phyloP scores from a whole-genome alignment of 2,797 vertebrate species.

The Helostoma temminkii region DNA sequence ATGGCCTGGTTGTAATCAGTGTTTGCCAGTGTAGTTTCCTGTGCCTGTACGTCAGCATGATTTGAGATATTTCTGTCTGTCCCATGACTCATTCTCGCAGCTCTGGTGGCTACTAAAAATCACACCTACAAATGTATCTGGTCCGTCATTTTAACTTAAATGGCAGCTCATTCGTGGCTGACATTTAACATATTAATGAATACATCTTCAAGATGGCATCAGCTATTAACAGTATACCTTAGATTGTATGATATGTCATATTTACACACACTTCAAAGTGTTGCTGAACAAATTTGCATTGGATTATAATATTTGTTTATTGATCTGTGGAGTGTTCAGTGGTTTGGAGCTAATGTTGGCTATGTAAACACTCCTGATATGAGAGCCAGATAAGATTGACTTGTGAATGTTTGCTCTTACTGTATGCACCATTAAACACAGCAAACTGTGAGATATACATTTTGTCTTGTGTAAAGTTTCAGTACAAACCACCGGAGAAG shows the following conservation, averaged over 20 bases:
- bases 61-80: not conserved
- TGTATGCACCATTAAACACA: constrained; percentile 36
- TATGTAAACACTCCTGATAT: constrained; percentile 49
- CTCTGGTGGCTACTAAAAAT: not conserved
- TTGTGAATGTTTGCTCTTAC: constrained; percentile 31
- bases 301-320: constrained; percentile 27
- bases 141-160: constrained; percentile 1
- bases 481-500: constrained; percentile 10
- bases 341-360: constrained; percentile 9
- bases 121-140: not conserved
- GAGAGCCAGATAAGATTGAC: constrained; percentile 44
- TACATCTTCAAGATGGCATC: not conserved
- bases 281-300: constrained; percentile 27
- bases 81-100: not conserved
- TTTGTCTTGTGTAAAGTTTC: constrained; percentile 58
- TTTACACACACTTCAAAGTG: constrained; percentile 9
- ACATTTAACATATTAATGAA: not conserved
- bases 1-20: not conserved
- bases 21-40: not conserved
- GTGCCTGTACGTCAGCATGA: not conserved
- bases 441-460: constrained; percentile 39
- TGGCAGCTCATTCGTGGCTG: not conserved
- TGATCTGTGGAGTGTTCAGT: constrained; percentile 23
- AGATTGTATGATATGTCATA: too few species aligned
- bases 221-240: not conserved